These are phyloP conservation scores for Andrena cerasifolii DNA, from an alignment of 1,140 invertebrate species.

Conservation along the genomic window DNA sequence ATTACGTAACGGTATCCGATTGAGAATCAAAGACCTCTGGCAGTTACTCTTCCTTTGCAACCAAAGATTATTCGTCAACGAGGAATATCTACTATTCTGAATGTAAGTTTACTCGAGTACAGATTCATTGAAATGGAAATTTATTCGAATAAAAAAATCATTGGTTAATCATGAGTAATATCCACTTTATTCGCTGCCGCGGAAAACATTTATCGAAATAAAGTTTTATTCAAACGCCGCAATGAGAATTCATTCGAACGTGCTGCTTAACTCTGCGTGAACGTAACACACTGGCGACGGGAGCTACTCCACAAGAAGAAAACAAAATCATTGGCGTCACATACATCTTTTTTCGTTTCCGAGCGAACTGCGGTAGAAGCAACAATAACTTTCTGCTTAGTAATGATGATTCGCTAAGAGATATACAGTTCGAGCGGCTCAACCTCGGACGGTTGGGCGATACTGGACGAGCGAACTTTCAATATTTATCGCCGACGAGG, in stretches of 20 bases:
- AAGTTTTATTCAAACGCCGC: no score
- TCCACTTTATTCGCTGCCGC: no score
- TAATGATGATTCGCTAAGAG: slow-evolving; percentile 5
- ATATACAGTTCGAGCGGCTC: neutral
- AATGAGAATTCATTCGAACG: no score
- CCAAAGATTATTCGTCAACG: no score
- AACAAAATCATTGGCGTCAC: slow-evolving; percentile 56
- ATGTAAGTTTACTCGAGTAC: no score
- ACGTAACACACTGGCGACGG: slow-evolving; percentile 26
- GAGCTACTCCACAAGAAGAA: slow-evolving; percentile 30
- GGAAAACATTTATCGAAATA: neutral
- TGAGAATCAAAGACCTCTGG: no score
- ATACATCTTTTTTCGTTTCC: slow-evolving; percentile 53
- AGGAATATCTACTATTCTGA: no score
- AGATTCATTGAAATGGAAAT: no score
- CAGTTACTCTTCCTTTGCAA: no score
- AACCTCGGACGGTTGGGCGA: neutral
- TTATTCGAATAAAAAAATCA: no score
- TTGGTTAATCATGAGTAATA: no score
- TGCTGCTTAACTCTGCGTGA: slow-evolving; percentile 9
- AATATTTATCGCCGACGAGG: neutral
- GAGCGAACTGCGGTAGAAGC: neutral
- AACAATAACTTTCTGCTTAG: slow-evolving; percentile 1
- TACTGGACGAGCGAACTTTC: slow-evolving; percentile 6
- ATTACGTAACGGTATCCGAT: no score